Conservation (phyloP, 2,888 invertebrate genomes). For the Didymodactylos carnosus region DNA sequence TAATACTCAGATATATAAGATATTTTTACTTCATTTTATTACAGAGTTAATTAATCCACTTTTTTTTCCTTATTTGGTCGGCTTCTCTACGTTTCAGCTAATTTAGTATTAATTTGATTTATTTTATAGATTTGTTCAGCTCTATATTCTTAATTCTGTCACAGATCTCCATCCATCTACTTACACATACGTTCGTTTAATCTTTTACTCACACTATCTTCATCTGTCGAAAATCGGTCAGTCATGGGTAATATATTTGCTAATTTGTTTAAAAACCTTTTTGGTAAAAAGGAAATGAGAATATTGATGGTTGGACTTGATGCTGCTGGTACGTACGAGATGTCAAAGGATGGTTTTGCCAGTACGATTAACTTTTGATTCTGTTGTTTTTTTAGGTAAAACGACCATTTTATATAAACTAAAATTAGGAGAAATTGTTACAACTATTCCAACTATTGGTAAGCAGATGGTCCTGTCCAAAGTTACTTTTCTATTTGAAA, state of each 20-base stretch:
- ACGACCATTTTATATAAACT: conserved; percentile 99
- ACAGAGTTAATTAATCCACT: not conserved
- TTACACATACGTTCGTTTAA: no score
- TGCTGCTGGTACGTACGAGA: conserved; percentile 75
- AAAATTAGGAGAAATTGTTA: conserved; percentile 98
- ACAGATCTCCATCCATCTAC: no score
- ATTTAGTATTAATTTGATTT: no score
- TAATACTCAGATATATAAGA: no score
- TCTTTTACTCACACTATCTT: not conserved
- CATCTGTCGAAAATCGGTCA: not conserved
- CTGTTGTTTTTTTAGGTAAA: conserved; percentile 48
- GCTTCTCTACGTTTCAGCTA: no score
- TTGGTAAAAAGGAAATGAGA: conserved; percentile 99
- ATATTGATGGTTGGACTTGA: conserved; percentile 98
- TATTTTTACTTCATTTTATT: no score
- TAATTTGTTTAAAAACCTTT: conserved; percentile 69
- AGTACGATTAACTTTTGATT: no score
- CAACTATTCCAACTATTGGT: conserved; percentile 98
- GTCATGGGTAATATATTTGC: conserved; percentile 14
- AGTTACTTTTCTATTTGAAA: not conserved
- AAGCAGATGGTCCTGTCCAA: conserved; percentile 33
- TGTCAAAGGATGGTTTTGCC: no score
- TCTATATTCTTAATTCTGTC: no score
- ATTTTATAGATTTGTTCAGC: no score
- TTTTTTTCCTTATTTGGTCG: not conserved